These are phyloP conservation scores for Tenthredo scrophulariae DNA, from an alignment of 2,888 invertebrate genomes.

Conservation along the genomic window DNA sequence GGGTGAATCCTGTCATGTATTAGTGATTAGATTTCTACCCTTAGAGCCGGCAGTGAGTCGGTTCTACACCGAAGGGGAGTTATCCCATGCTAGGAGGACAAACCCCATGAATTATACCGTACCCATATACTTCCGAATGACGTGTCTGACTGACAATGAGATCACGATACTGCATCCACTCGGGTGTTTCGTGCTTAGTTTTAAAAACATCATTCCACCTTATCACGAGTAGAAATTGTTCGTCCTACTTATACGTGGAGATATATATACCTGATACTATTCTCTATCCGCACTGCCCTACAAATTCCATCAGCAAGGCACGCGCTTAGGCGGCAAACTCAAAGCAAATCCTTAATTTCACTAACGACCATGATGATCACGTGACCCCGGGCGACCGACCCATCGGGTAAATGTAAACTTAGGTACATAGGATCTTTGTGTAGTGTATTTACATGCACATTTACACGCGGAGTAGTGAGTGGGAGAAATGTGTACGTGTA, in stretches of 20 bases:
- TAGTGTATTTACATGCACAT: slow-evolving; percentile 4
- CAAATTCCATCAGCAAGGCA: slow-evolving; percentile 16
- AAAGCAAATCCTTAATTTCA: slow-evolving; percentile 46
- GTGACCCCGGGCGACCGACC: slow-evolving; percentile 18
- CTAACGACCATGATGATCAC: slow-evolving; percentile 48
- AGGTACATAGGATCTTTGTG: background rate
- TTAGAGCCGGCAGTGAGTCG: slow-evolving; percentile 43
- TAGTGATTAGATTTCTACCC: slow-evolving; percentile 52
- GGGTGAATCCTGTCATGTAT: slow-evolving; percentile 50
- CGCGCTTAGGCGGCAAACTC: slow-evolving; percentile 6
- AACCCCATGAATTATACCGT: slow-evolving; percentile 46
- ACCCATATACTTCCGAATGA: slow-evolving; percentile 15
- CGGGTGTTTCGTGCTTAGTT: background rate
- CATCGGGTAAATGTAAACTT: slow-evolving; percentile 22
- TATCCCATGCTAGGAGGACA: background rate
- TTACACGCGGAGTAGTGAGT: background rate
- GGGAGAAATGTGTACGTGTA: background rate
- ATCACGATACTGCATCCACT: background rate
- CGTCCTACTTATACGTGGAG: background rate
- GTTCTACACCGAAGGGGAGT: slow-evolving; percentile 43
- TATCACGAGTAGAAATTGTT: background rate
- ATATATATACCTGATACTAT: background rate
- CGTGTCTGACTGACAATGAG: slow-evolving; percentile 24
- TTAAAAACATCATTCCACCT: background rate
- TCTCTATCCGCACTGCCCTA: background rate